Evolutionary conservation across 2,888 invertebrate genomes (phyloP), one percentile per base, ranked within the genome.

Genomic region (Hipparchia semele): DNA sequence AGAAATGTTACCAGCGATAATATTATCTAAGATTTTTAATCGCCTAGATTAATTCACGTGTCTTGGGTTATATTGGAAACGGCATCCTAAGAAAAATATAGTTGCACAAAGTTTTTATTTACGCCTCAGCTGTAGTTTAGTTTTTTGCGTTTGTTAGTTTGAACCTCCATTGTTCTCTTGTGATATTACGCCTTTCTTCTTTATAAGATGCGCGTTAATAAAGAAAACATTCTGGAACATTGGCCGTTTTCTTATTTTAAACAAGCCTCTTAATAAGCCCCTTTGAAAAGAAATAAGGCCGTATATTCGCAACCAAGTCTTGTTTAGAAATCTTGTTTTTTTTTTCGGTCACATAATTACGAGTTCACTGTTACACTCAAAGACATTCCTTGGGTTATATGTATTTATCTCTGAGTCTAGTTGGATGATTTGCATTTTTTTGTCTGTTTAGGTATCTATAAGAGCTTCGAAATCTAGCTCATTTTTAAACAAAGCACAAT

Each of bases 141-240:
- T 72, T 70, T 65, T 70, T 69, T 72, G 45, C 72, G 72, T 74
- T 75, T 75, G 75, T 75, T 73, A 70, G 13, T 61, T 71, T 33
- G 68, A 53, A 73, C 68, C 59, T 59, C 72, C 67, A 75, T 75
- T 75, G 75, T 75, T 67, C 67, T 68, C 62, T 67, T 72, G 72
- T 70, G 67, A 62, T 64, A 72, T 67, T 64, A 59, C 58, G 61
- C 56, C 68, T 64, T 73, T 65, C 62, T 73, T 73, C 68, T 75
- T 65, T 70, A 33, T 75, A 54, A 54, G 39, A 71, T 66, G 61
- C 61, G 51, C 71, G 56, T 13, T 71, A 71, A 66, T 71, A 61
- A 62, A 69, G 54, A 69, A 68, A 69, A 69, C 54, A 61, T 61
- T 62, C 69, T 45, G 2, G 53, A 49, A 54, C 61, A 61, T 61